These are phyloP conservation scores for Epistrophe eligans DNA, from an alignment of 2,888 invertebrate species.

Conservation along the genomic window DNA sequence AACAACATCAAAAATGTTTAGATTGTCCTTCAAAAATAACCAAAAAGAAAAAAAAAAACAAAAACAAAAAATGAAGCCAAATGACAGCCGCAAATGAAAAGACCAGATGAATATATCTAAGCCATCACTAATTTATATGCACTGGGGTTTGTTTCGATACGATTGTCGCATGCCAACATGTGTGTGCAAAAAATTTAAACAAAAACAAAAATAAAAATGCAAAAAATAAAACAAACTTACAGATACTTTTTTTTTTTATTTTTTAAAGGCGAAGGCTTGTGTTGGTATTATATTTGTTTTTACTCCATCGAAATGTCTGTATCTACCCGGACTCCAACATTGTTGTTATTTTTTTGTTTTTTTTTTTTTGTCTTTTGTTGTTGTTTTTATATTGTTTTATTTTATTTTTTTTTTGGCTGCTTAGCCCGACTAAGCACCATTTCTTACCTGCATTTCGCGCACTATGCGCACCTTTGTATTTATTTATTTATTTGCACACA, in stretches of 20 bases:
- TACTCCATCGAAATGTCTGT: slow-evolving; percentile 43
- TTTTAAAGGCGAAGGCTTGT: slow-evolving; percentile 15
- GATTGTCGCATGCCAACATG: slow-evolving; percentile 75
- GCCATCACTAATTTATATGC: slow-evolving; percentile 74
- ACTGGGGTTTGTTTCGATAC: slow-evolving; percentile 68
- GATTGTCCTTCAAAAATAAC: slow-evolving; percentile 72
- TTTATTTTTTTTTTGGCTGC: slow-evolving; percentile 33
- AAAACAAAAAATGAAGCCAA: slow-evolving; percentile 14
- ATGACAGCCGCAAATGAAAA: slow-evolving; percentile 60
- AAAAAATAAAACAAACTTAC: slow-evolving; percentile 49
- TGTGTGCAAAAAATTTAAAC: slow-evolving; percentile 67
- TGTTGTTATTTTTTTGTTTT: background rate
- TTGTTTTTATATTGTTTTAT: slow-evolving; percentile 19
- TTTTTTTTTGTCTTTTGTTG: slow-evolving; percentile 6
- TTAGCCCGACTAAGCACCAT: slow-evolving; percentile 58
- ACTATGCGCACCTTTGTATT: slow-evolving; percentile 49
- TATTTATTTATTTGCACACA: slow-evolving; percentile 50
- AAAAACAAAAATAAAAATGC: slow-evolving; percentile 29
- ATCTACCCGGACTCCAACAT: slow-evolving; percentile 34
- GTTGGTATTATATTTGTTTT: slow-evolving; percentile 34
- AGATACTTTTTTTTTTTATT: slow-evolving; percentile 19
- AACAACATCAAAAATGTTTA: slow-evolving; percentile 52
- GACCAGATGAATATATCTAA: slow-evolving; percentile 69
- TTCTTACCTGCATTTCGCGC: slow-evolving; percentile 67
- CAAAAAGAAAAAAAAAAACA: slow-evolving; percentile 48